Evolutionary conservation across 2,888 invertebrate species (phyloP), one percentile per base, ranked within the genome.

Genomic region (Brachycybe producta): DNA sequence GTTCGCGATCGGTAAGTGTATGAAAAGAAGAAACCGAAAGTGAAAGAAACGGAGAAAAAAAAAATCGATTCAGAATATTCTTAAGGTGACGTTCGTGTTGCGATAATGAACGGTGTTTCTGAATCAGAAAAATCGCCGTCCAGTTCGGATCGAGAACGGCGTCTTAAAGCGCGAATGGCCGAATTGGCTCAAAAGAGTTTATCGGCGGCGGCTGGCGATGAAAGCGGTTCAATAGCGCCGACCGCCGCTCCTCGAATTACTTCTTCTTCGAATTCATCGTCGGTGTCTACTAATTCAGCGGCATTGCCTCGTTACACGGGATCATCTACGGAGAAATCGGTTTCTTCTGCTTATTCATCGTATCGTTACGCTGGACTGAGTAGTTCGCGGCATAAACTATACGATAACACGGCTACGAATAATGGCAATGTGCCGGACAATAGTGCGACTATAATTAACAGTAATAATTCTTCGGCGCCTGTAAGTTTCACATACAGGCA

Each of bases 361-460:
- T 44, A 44, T n/a, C 44, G 44, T 23, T 44, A 44, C 32, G 19
- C 44, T 23, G 44, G 44, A 21, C 32, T 44, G 30, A 44, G 19
- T 17, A 44, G 19, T 17, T 44, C 44, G 30, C 27, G 44, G 19
- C 44, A 32, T n/a, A 27, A 30, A n/a, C 32, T 32, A 28, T 44
- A 44, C 44, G 44, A 44, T 23, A n/a, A n/a, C 11, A n/a, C n/a
- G 32, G 32, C 32, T n/a, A 17, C 17, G 26, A 1, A 23, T 17
- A 42, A 42, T 11, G 42, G 42, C n/a, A n/a, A n/a, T n/a, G n/a
- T n/a, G n/a, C n/a, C n/a, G n/a, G n/a, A n/a, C n/a, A n/a, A n/a
- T n/a, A n/a, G n/a, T n/a, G n/a, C n/a, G n/a, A n/a, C n/a, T n/a
- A n/a, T n/a, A n/a, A n/a, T n/a, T n/a, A n/a, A n/a, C n/a, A n/a